Percentiles rank a stretch among this genome's conserved stretches.
Conservation (phyloP, 2,888 invertebrate genomes). For the Theretra japonica region DNA sequence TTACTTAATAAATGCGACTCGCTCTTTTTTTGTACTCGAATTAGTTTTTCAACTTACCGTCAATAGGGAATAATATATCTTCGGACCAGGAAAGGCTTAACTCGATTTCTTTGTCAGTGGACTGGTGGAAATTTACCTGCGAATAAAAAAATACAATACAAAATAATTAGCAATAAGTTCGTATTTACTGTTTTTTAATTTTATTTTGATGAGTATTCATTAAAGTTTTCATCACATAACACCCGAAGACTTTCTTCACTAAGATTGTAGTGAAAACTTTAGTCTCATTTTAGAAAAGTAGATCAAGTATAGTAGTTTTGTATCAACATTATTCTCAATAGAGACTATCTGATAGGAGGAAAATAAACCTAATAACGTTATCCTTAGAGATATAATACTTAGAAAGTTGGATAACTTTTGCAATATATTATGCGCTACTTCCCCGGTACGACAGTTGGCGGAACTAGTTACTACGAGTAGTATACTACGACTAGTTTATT, state of each 20-base stretch:
- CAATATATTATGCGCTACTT: background rate
- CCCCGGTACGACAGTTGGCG: background rate
- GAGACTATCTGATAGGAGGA: no score
- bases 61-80: slow-evolving; percentile 56
- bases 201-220: no score
- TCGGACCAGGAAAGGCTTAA: slow-evolving; percentile 58
- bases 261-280: no score
- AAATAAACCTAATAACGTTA: background rate
- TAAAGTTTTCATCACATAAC: no score
- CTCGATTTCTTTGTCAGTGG: slow-evolving; percentile 42
- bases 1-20: background rate
- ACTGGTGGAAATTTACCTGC: slow-evolving; percentile 49
- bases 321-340: no score
- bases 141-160: slow-evolving; percentile 36
- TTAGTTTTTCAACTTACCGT: slow-evolving; percentile 50
- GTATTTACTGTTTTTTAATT: no score
- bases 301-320: no score
- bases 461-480: background rate
- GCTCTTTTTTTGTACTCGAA: background rate
- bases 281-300: no score
- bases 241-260: no score
- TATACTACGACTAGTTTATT: no score
- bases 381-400: background rate
- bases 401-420: background rate
- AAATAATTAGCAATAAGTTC: background rate